Conservation (phyloP, 2,797 vertebrate species). For the Platalea minor region DNA sequence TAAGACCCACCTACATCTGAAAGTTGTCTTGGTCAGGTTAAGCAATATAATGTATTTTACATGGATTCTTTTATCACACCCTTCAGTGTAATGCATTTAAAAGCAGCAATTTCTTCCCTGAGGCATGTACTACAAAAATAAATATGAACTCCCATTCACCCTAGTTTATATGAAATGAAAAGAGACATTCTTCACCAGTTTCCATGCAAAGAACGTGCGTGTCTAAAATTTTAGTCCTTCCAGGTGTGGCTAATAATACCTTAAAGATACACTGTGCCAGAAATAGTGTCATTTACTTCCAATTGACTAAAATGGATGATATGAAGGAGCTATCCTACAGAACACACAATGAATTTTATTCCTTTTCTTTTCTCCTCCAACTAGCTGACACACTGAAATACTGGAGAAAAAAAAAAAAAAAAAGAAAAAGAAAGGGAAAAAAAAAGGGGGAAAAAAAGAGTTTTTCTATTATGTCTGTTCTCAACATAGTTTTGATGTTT, state of each 20-base stretch:
- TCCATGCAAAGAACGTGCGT: neutral
- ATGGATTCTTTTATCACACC: neutral
- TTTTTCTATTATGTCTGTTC: neutral
- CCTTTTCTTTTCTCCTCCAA: neutral
- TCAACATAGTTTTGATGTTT: neutral
- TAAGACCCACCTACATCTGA: neutral
- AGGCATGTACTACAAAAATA: neutral
- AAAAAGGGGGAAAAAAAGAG: rapidly evolving
- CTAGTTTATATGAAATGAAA: neutral
- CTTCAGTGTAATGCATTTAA: neutral
- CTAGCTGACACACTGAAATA: neutral
- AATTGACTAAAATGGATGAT: neutral
- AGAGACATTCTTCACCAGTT: neutral
- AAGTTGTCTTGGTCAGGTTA: neutral
- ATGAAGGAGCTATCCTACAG: neutral
- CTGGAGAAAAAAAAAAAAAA: rapidly evolving
- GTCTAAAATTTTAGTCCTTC: neutral
- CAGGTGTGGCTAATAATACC: neutral
- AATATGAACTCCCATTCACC: slow-evolving; percentile 5
- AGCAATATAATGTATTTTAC: neutral
- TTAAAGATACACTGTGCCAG: neutral
- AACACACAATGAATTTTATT: neutral
- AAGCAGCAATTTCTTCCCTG: neutral
- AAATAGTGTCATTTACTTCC: neutral
- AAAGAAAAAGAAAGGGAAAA: no score